Conservation (phyloP, 2,888 invertebrate genomes). For the Sesia bembeciformis region DNA sequence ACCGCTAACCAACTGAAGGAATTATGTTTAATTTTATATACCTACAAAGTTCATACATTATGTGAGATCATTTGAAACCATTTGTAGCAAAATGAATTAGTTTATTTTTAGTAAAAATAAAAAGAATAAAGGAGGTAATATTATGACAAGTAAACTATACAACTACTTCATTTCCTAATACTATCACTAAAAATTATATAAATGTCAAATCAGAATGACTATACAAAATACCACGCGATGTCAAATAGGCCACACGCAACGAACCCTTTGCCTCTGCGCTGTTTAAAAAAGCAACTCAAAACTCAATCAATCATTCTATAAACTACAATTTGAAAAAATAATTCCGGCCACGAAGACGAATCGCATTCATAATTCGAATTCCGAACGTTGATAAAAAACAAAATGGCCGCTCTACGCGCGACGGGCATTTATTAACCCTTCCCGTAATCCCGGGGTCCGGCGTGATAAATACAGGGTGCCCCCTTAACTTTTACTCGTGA, state of each 20-base stretch:
- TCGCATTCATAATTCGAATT: slow-evolving; percentile 58
- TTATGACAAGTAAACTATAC: no score
- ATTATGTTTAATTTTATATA: no score
- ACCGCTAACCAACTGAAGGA: no score
- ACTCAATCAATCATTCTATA: slow-evolving; percentile 25
- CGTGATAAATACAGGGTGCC: slow-evolving; percentile 59
- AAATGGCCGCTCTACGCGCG: slow-evolving; percentile 42
- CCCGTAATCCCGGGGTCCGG: slow-evolving; percentile 49
- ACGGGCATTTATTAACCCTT: slow-evolving; percentile 64
- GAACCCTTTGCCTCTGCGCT: slow-evolving; percentile 1
- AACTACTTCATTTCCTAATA: no score
- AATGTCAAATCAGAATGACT: no score
- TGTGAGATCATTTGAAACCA: no score
- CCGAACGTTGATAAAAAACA: slow-evolving; percentile 55
- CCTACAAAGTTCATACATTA: no score
- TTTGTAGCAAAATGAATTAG: no score
- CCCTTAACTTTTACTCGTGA: slow-evolving; percentile 56
- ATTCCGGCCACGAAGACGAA: slow-evolving; percentile 33
- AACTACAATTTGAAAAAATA: slow-evolving; percentile 22
- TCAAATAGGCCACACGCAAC: slow-evolving; percentile 17
- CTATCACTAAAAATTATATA: no score
- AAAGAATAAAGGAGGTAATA: no score
- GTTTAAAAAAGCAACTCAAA: slow-evolving; percentile 7
- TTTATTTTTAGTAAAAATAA: no score
- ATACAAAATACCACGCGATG: background rate